A percentile compares a stretch with the other conserved stretches of the same genome.
phyloP scores from a whole-genome alignment of 2,888 invertebrate species.

The Mythimna lalbum region DNA sequence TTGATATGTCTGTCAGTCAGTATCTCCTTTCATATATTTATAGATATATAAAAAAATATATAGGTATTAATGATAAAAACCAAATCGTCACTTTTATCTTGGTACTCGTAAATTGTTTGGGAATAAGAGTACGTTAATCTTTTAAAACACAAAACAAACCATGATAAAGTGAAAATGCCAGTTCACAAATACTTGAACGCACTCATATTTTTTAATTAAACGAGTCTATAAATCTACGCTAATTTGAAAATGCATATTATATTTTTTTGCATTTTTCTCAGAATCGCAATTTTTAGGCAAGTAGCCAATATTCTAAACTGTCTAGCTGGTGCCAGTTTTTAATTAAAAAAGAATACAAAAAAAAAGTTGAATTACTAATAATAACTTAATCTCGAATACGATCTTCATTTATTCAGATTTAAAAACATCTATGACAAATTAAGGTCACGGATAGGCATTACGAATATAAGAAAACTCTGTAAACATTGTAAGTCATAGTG shows the following conservation, averaged over 20 bases:
- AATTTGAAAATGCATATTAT: conserved; percentile 26
- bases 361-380: neutral
- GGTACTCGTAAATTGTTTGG: neutral
- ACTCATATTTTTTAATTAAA: conserved; percentile 25
- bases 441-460: neutral
- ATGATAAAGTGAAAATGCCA: conserved; percentile 17
- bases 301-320: conserved; percentile 36
- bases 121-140: conserved; percentile 22
- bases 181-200: neutral
- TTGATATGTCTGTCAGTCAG: too few species aligned
- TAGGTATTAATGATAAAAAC: conserved; percentile 32
- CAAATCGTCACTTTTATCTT: conserved; percentile 9
- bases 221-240: conserved; percentile 17
- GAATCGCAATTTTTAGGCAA: conserved; percentile 37
- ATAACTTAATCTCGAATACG: neutral
- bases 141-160: neutral
- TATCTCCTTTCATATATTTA: too few species aligned
- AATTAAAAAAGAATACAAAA: conserved; percentile 14
- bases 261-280: conserved; percentile 23
- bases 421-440: neutral
- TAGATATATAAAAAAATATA: neutral
- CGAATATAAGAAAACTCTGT: neutral
- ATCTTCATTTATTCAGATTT: neutral
- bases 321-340: conserved; percentile 1
- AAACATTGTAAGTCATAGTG: neutral